Evolutionary conservation across 2,797 vertebrate genomes (phyloP), one percentile per base, ranked within the genome.

Genomic region (Argyrosomus regius): DNA sequence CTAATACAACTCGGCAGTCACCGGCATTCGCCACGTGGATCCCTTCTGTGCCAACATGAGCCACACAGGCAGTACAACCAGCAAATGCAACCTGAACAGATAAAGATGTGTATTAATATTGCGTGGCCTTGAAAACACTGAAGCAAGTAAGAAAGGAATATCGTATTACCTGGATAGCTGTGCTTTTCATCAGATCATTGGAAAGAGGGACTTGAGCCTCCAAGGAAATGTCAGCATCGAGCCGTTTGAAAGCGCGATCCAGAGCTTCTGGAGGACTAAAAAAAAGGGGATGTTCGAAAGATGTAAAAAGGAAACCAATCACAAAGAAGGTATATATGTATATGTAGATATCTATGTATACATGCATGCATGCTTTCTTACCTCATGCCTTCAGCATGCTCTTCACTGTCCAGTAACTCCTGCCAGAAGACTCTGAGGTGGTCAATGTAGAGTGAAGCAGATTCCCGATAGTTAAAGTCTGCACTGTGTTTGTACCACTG

Each of bases 401-500:
- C 97, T 45, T 97, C 96, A 43, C 93, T 91, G 54, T 96, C 96
- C 72, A 99, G 90, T 68, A 99, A 85, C 57, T 98, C 97, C 75
- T 99, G 98, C 98, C 98, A 99, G 92, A 97, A 99, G 43, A 98
- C 96, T 0, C 98, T 94, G 46, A 99, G 97, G 84, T 97, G 97
- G 45, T 98, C 94, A 3, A 96, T 92, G 49, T 99, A 98, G 1
- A 96, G 93, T 0, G 97, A 94, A 0, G 97, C 93, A n/a, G 96
- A 95, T 65, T 98, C 96, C 0, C 89, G 95, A 82, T 96, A 97
- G 82, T 93, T 96, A 20, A 95, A 94, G 39, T 98, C 96, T 0
- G 91, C 88, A 6, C 96, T 96, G 73, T 98, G 97, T 87, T 96
- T 97, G 92, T 98, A 94, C 96, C 97, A 96, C 84, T 97, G 97